phyloP scores from a whole-genome alignment of 2,888 invertebrate genomes.

The Electrophaes corylata region DNA sequence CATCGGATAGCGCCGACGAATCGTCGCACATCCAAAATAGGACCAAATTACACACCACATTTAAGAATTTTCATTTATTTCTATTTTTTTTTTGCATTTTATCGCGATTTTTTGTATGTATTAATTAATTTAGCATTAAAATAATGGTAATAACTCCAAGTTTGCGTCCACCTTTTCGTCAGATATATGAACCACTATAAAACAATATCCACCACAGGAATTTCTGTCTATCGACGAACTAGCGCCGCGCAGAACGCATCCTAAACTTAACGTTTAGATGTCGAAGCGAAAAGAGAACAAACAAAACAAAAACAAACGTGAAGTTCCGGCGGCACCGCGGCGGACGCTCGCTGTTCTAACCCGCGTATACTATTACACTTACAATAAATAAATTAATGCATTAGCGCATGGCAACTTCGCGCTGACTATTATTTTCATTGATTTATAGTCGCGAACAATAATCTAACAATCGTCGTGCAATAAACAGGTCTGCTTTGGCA shows the following conservation, averaged over 20 bases:
- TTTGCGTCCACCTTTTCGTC: slow-evolving; percentile 76
- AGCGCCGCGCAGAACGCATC: slow-evolving; percentile 63
- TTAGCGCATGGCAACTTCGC: slow-evolving; percentile 42
- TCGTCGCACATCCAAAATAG: slow-evolving; percentile 50
- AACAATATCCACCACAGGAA: slow-evolving; percentile 64
- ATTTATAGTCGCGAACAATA: slow-evolving; percentile 47
- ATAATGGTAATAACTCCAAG: slow-evolving; percentile 80
- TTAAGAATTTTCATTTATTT: slow-evolving; percentile 82
- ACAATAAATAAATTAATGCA: slow-evolving; percentile 59
- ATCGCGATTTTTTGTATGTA: slow-evolving; percentile 68
- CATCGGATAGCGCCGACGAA: slow-evolving; percentile 38
- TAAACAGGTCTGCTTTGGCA: slow-evolving; percentile 22
- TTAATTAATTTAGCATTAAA: slow-evolving; percentile 84
- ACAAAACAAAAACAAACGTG: slow-evolving; percentile 79
- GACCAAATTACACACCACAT: slow-evolving; percentile 81
- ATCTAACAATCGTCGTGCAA: slow-evolving; percentile 42
- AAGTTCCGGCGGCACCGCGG: slow-evolving; percentile 63
- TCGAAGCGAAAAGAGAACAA: slow-evolving; percentile 79
- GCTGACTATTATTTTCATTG: slow-evolving; percentile 50
- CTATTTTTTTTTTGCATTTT: slow-evolving; percentile 74
- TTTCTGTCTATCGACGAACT: slow-evolving; percentile 62
- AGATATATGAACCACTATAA: slow-evolving; percentile 64
- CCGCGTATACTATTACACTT: slow-evolving; percentile 40
- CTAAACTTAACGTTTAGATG: slow-evolving; percentile 62
- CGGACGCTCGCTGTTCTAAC: slow-evolving; percentile 40